phyloP scores from a whole-genome alignment of 1,140 invertebrate genomes.

The Brachystomella parvula region DNA sequence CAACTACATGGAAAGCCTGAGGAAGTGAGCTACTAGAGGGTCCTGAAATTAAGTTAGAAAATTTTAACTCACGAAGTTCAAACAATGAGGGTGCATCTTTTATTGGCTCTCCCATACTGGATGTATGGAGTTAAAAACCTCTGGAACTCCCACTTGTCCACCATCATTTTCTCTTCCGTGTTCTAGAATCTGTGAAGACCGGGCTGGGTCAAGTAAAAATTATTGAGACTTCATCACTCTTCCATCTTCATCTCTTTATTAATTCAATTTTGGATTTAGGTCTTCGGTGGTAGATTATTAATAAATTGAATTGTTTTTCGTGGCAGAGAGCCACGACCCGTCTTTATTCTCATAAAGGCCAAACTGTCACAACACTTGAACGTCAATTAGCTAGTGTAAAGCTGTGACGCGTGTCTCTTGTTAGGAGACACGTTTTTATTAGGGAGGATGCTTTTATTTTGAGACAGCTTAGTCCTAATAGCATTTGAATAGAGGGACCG shows the following conservation, averaged over 20 bases:
- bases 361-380: too few relatives aligned
- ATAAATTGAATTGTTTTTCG: too few relatives aligned
- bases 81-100: conserved; percentile 36
- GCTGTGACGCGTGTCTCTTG: neutral
- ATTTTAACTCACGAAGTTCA: conserved; percentile 35
- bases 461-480: neutral
- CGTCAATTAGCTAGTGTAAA: too few relatives aligned
- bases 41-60: conserved; percentile 34
- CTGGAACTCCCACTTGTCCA: neutral
- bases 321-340: too few relatives aligned
- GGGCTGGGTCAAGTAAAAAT: too few relatives aligned
- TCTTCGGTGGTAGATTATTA: too few relatives aligned
- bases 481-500: neutral
- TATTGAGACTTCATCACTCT: too few relatives aligned
- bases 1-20: neutral
- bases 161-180: too few relatives aligned
- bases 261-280: too few relatives aligned
- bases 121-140: neutral
- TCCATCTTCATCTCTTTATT: too few relatives aligned
- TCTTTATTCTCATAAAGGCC: too few relatives aligned
- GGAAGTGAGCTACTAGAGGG: conserved; percentile 3
- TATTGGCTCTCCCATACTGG: neutral
- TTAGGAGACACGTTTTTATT: neutral
- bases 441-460: neutral
- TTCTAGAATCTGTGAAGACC: too few relatives aligned